A percentile compares a stretch with the other conserved stretches of the same genome.
phyloP scores from a whole-genome alignment of 2,888 invertebrate species.

The Philaethria dido region DNA sequence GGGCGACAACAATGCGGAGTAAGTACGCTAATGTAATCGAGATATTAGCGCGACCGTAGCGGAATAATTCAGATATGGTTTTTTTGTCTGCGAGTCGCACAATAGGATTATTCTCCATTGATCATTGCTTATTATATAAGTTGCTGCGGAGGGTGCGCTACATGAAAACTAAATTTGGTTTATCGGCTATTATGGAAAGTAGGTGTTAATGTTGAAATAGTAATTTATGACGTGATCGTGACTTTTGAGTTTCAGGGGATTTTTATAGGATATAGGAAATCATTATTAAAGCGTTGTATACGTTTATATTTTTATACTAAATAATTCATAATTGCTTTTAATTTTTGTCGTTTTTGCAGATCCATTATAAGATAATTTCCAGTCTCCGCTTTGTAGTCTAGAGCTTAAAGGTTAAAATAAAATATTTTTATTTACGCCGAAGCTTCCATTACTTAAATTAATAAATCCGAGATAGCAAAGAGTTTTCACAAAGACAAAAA shows the following conservation, averaged over 20 bases:
- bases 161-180: slow-evolving; percentile 84
- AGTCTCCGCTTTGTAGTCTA: neutral
- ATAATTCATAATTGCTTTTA: too few relatives aligned
- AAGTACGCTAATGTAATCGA: slow-evolving; percentile 77
- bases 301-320: neutral
- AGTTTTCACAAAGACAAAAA: slow-evolving; percentile 59
- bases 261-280: slow-evolving; percentile 55
- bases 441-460: slow-evolving; percentile 23
- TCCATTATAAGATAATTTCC: neutral
- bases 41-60: slow-evolving; percentile 81
- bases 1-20: slow-evolving; percentile 63
- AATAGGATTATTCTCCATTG: slow-evolving; percentile 84
- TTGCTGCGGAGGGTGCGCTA: slow-evolving; percentile 79
- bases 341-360: too few relatives aligned
- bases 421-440: neutral
- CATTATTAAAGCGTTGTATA: slow-evolving; percentile 23
- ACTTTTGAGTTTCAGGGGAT: slow-evolving; percentile 68
- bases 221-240: slow-evolving; percentile 79
- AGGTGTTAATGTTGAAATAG: slow-evolving; percentile 80
- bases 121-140: slow-evolving; percentile 83
- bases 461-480: slow-evolving; percentile 44
- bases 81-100: slow-evolving; percentile 73
- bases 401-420: neutral
- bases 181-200: slow-evolving; percentile 84
- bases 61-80: slow-evolving; percentile 80